Evolutionary conservation across 1,140 invertebrate species (phyloP), one percentile per base, ranked within the genome.

Genomic region (Procambarus virginalis): DNA sequence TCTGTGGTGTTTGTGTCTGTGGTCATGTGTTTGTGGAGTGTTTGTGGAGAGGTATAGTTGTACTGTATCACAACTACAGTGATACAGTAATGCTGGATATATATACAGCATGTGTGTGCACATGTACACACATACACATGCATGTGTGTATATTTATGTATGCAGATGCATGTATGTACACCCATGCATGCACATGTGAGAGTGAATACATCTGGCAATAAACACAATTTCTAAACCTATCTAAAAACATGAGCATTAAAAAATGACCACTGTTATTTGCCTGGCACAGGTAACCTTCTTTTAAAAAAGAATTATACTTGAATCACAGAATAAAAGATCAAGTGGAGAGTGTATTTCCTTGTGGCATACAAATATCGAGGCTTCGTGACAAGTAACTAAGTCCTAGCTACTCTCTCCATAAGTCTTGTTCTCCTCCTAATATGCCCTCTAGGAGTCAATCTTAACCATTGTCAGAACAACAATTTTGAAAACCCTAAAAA

Each of bases 341-440:
- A 49, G 58, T 51, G n/a, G 60, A 48, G 46, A 70, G 68, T 77
- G 3, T 34, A 34, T 77, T 58, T 34, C 34, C 12, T 78, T 51
- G 78, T 51, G 46, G 22, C 34, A 22, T 68, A 73, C 45, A 84
- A 46, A 84, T 68, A 70, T 68, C 48, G 68, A 73, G 46, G 45
- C 68, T 84, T 84, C 73, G 82, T 84, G 82, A 73, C 60, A 84
- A 73, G 22, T 4, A 20, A 34, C 3, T 73, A 73, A 73, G 68
- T 73, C 68, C 68, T 73, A 73, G 68, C 6, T 73, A 73, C 68
- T 34, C 68, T 73, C 68, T 70, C 82, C 82, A 70, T 84, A 84
- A 84, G 82, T n/a, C 60, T 68, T 20, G 68, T 68, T 73, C 55
- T 49, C 22, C 46, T 17, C 58, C n/a, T 55, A 2, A 80, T 20